Conservation (phyloP, 2,888 invertebrate genomes). For the Invenusta paracnida region DNA sequence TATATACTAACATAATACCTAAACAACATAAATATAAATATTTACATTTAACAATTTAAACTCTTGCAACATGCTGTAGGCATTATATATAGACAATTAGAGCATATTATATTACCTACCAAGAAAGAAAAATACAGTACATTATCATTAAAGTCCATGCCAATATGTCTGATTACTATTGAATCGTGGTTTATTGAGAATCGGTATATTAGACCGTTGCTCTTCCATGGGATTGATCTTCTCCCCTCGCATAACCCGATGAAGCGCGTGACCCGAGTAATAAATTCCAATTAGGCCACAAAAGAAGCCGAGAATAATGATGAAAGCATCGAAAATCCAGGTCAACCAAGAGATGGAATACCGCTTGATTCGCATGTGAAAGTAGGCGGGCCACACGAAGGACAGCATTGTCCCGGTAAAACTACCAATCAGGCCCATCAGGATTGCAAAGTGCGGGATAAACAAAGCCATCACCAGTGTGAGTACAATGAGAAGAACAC, state of each 20-base stretch:
- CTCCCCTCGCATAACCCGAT: neutral
- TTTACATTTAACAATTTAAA: no score
- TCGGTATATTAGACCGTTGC: neutral
- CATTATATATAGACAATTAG: no score
- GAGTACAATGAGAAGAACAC: constrained; percentile 79
- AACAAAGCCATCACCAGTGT: constrained; percentile 91
- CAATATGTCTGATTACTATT: no score
- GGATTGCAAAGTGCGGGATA: constrained; percentile 92
- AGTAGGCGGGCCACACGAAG: constrained; percentile 98
- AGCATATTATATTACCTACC: no score
- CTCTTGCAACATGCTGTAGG: no score
- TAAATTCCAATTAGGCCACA: constrained; percentile 63
- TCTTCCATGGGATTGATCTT: neutral
- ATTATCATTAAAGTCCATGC: no score
- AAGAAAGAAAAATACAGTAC: no score
- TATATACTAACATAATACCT: no score
- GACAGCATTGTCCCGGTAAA: constrained; percentile 98
- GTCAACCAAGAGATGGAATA: constrained; percentile 70
- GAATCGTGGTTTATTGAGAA: neutral
- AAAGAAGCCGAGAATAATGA: constrained; percentile 82
- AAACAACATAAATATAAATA: no score
- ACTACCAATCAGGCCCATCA: constrained; percentile 98
- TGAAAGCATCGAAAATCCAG: constrained; percentile 78
- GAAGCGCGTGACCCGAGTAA: neutral
- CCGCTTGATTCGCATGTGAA: constrained; percentile 89